Base-by-base conservation (phyloP, 2,797 vertebrate genomes). In the Tragopan temminckii region DNA sequence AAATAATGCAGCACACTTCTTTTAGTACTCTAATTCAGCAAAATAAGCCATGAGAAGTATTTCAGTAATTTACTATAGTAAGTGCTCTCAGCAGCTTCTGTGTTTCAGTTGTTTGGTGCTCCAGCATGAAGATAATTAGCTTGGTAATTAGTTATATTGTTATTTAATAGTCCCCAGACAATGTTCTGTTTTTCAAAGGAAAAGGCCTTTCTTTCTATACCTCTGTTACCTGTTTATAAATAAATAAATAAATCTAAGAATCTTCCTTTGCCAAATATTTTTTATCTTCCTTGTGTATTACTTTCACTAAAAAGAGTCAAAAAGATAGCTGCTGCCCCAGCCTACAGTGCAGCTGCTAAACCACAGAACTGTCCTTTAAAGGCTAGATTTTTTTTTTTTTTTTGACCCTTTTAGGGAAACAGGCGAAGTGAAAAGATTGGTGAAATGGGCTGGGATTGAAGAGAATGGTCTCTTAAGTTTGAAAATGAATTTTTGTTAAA, bases 91-190 rank as follows among this genome's bases (percentile, higher is more conserved):
- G 72, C 70, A 95, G 72, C 90, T 94, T 92, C 72, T 90, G 58
- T 70, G 53, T 84, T 96, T 95, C 87, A 95, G 85, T 76, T 85
- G 48, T 89, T 88, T 82, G 76, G 64, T 89, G 69, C 78, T 93
- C 66, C 61, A 92, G 59, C 70, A 67, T 80, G 57, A 94, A 95
- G 69, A 90, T 91, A 89, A 94, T 90, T 81, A 85, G 76, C 74
- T 88, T 89, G 36, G 80, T 93, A 94, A 97, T 94, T 96, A 96
- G 89, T 94, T 88, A 91, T 78, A 96, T 93, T 96, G 89, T 93
- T 95, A 80, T 88, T 85, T 91, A 95, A 95, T 84, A 80, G 87
- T 82, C n/a, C 35, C 35, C 27, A 92, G 90, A 90, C 72, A 96
- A 96, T 95, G 88, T 72, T 86, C 25, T 57, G 42, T 46, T 92